Conservation (phyloP, 2,113 vertebrate genomes). For the Sapajus apella region DNA sequence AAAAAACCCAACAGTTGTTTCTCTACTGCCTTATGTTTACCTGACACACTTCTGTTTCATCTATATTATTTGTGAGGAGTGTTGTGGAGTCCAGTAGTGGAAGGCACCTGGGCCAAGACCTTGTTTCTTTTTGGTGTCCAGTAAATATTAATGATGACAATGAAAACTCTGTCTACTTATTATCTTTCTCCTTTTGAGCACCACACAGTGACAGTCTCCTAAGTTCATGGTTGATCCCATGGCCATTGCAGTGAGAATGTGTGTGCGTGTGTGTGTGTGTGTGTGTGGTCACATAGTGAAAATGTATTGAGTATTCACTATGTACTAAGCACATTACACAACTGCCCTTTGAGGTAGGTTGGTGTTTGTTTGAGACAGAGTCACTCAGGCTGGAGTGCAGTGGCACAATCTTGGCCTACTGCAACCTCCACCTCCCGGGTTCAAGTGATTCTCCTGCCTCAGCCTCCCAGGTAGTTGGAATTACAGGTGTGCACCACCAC, state of each 20-base stretch:
- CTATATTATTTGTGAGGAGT: neutral
- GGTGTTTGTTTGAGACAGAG: no score
- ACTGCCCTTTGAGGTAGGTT: neutral
- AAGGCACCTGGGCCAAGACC: neutral
- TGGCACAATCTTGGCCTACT: no score
- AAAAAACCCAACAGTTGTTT: neutral
- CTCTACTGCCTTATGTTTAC: neutral
- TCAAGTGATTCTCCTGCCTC: no score
- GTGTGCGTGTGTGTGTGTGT: neutral
- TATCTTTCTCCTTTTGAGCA: conserved; percentile 10
- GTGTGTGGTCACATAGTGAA: neutral
- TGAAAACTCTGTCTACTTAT: neutral
- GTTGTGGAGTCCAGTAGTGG: neutral
- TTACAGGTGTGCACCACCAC: no score
- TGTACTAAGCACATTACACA: neutral
- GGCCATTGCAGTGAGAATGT: neutral
- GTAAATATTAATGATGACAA: neutral
- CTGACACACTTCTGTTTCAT: neutral
- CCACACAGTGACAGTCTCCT: neutral
- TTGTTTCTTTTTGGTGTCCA: neutral
- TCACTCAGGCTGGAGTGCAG: no score
- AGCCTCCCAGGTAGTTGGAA: no score
- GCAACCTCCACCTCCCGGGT: no score
- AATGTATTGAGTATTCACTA: neutral
- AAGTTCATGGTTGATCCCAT: neutral